These are phyloP conservation scores for Trypoxylon attenuatum DNA, from an alignment of 2,888 invertebrate species.

Conservation along the genomic window DNA sequence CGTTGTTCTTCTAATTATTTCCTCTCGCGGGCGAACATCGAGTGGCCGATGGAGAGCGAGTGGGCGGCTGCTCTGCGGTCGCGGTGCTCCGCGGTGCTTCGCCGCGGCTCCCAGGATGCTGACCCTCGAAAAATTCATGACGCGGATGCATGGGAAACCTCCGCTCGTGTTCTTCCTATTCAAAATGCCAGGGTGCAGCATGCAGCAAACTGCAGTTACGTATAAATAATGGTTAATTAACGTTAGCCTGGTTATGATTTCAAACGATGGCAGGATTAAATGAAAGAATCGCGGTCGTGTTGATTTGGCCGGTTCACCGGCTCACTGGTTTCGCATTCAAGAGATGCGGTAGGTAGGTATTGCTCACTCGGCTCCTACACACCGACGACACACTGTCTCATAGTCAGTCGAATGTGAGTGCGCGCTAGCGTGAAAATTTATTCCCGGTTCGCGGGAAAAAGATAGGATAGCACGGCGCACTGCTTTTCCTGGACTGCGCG, in stretches of 20 bases:
- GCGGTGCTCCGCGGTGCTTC: too few relatives aligned
- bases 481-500: conserved; percentile 9
- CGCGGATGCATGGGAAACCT: too few relatives aligned
- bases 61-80: too few relatives aligned
- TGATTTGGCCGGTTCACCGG: conserved; percentile 11
- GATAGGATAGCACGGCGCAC: conserved; percentile 23
- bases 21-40: neutral
- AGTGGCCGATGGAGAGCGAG: neutral
- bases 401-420: conserved; percentile 12
- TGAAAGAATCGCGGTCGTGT: neutral
- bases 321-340: conserved; percentile 19
- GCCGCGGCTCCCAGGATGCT: too few relatives aligned
- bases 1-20: neutral
- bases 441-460: conserved; percentile 22
- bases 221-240: neutral
- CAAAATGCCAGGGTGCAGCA: neutral
- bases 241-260: neutral
- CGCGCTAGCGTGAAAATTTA: conserved; percentile 42
- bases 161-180: too few relatives aligned
- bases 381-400: neutral
- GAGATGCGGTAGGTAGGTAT: conserved; percentile 4
- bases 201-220: neutral
- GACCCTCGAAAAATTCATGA: too few relatives aligned
- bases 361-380: too few relatives aligned
- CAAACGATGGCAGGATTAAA: neutral